Evolutionary conservation across 2,797 vertebrate genomes (phyloP).

Genomic region (Myotis planiceps): DNA sequence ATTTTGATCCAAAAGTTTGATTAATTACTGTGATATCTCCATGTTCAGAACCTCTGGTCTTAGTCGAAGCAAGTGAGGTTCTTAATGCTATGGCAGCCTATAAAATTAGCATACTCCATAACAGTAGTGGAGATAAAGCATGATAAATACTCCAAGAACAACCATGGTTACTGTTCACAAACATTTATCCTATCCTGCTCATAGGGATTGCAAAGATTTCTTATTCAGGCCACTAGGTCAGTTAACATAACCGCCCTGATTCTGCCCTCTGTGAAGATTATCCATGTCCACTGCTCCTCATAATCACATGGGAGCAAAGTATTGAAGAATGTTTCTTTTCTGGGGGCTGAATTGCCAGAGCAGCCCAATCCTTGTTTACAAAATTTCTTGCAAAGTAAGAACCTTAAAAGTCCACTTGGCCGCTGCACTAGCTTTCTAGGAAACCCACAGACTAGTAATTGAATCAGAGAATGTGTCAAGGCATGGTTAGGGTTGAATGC

Average conservation of each 20-base stretch:
- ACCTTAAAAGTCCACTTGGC: background rate
- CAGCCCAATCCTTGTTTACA: background rate
- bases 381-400: background rate
- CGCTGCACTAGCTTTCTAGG: background rate
- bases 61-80: background rate
- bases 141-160: background rate
- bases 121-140: background rate
- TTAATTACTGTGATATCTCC: background rate
- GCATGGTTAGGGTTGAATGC: background rate
- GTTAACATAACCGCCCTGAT: background rate
- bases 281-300: background rate
- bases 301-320: background rate
- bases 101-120: background rate
- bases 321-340: background rate
- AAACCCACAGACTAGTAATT: background rate
- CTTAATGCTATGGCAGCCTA: background rate
- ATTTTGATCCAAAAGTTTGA: background rate
- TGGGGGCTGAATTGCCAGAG: background rate
- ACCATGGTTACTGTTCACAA: background rate
- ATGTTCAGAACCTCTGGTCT: background rate
- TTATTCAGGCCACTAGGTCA: background rate
- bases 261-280: background rate
- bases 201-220: background rate
- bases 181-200: background rate
- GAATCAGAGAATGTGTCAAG: background rate